Evolutionary conservation across 2,113 vertebrate species (phyloP).

Genomic region (Solenodon paradoxus): DNA sequence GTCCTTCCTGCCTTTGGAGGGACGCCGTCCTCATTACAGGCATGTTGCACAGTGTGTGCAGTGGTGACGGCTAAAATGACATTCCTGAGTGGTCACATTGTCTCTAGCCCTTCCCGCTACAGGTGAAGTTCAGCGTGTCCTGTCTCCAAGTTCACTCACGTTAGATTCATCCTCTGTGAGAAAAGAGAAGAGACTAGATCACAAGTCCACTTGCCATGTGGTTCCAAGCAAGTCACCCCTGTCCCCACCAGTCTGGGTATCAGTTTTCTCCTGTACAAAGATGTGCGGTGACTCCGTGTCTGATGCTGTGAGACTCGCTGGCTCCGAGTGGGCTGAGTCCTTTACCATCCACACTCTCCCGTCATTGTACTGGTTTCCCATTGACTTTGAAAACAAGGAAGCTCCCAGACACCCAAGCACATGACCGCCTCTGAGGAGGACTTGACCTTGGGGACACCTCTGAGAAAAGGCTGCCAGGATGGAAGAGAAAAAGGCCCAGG

Average conservation of each 20-base stretch:
- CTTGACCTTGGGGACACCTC: background rate
- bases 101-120: background rate
- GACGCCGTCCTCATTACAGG: background rate
- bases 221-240: background rate
- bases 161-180: background rate
- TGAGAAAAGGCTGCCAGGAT: background rate
- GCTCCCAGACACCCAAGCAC: background rate
- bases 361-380: background rate
- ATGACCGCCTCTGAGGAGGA: background rate
- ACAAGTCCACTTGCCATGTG: background rate
- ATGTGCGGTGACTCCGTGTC: too few species aligned
- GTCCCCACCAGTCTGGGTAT: background rate
- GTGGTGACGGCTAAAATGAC: too few species aligned
- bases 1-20: background rate
- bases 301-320: background rate
- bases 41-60: too few species aligned
- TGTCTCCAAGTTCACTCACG: background rate
- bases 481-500: background rate
- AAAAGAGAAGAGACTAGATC: background rate
- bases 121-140: background rate
- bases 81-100: too few species aligned
- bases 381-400: background rate
- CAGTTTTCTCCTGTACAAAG: background rate
- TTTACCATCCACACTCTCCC: background rate
- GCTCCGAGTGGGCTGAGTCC: background rate